Base-by-base conservation (phyloP, 2,797 vertebrate species). In the Gymnopithys bicolor region DNA sequence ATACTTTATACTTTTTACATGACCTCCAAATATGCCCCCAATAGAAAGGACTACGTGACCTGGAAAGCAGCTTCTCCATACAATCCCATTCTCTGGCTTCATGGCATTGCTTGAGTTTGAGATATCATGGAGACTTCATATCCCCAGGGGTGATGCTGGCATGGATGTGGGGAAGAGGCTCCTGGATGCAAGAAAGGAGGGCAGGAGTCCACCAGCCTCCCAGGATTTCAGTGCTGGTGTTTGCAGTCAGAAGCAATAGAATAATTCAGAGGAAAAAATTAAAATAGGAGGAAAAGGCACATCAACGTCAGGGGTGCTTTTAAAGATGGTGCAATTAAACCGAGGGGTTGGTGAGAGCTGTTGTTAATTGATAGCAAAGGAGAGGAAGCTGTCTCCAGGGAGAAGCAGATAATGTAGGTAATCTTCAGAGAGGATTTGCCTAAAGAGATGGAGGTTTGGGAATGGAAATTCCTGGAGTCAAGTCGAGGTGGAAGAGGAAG, bases 341-440 rank as follows among this genome's bases (percentile, higher is more conserved):
- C 0, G 0, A 79, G 45, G 74, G 55, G 55, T 13, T 76, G 55
- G 85, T 43, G 77, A 89, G 77, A 94, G 74, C 92, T 92, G 78
- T 66, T 64, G 66, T 84, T 96, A 94, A 96, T 87, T 95, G 94
- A 93, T 78, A 94, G 90, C 77, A 74, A 62, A 91, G 80, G 90
- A 87, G 88, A 91, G 63, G 67, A 95, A 79, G 52, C 74, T 95
- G 94, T 95, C 90, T 95, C 92, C 15, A 0, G 74, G 85, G 93
- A 94, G 86, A 93, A 90, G 94, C 16, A 88, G 80, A 94, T 95
- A 91, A 88, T 48, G 79, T 51, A 96, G 93, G 95, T 95, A 96
- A 96, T 96, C 94, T 94, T 90, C 90, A 89, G 93, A 96, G 93
- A 95, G 92, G 88, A 96, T 96, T 96, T 96, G 83, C 80, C 93